phyloP scores from a whole-genome alignment of 2,113 vertebrate species.

The Lipophrys pholis region DNA sequence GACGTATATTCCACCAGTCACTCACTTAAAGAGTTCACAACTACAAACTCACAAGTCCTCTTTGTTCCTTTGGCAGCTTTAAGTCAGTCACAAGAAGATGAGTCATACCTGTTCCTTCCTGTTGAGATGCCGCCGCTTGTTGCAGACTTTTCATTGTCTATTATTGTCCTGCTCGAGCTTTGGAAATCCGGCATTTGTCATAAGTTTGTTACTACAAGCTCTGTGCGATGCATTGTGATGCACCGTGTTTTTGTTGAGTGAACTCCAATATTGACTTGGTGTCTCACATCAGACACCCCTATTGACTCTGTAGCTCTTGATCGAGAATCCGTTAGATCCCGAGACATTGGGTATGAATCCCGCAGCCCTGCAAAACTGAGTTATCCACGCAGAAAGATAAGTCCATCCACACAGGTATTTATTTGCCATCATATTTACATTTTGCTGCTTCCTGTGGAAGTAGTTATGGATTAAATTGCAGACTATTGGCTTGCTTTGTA shows the following conservation, averaged over 20 bases:
- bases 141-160: not conserved
- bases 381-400: not conserved
- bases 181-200: not conserved
- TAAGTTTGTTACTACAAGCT: not conserved
- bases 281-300: slow-evolving; percentile 18
- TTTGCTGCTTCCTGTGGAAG: not conserved
- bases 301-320: slow-evolving; percentile 33
- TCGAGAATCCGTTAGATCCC: slow-evolving; percentile 2
- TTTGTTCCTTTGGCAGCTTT: not conserved
- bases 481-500: too few relatives aligned
- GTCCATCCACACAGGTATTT: not conserved
- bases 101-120: slow-evolving; percentile 1
- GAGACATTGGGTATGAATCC: slow-evolving; percentile 2
- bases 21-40: slow-evolving; percentile 14
- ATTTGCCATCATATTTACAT: not conserved
- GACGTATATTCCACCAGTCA: slow-evolving; percentile 10
- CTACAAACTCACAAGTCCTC: not conserved
- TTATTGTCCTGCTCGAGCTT: not conserved
- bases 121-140: not conserved
- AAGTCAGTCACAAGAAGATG: not conserved
- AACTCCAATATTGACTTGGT: slow-evolving; percentile 12
- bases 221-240: not conserved
- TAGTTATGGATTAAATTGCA: too few relatives aligned
- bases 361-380: not conserved
- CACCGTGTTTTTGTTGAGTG: not conserved